These are phyloP conservation scores for Coracias cyanogaster DNA, from an alignment of 2,797 vertebrate species.

Conservation along the genomic window DNA sequence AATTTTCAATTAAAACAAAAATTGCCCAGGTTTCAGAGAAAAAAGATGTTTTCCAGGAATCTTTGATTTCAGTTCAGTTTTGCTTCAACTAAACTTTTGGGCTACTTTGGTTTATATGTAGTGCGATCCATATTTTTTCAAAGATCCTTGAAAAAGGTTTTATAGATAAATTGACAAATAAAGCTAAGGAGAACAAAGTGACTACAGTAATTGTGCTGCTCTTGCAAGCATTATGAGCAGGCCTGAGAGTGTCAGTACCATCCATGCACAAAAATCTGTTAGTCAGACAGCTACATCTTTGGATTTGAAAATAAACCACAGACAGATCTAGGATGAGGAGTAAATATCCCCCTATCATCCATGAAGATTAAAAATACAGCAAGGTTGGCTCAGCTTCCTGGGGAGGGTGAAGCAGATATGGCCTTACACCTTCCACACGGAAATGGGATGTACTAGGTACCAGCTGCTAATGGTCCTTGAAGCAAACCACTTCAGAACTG, in stretches of 20 bases:
- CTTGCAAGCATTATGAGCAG: not conserved
- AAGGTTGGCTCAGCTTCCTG: not conserved
- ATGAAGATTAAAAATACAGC: not conserved
- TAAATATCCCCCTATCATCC: not conserved
- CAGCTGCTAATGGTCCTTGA: not conserved
- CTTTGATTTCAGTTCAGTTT: not conserved
- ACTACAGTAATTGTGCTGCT: not conserved
- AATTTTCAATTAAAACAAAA: not conserved
- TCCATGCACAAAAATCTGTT: not conserved
- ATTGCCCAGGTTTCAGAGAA: accelerated
- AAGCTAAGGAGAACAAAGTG: not conserved
- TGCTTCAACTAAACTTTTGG: not conserved
- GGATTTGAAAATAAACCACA: not conserved
- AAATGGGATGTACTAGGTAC: not conserved
- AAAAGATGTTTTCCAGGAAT: not conserved
- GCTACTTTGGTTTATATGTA: not conserved
- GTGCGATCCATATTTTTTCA: not conserved
- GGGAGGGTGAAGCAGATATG: not conserved
- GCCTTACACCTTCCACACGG: not conserved
- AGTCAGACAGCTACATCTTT: not conserved
- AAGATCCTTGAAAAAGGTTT: not conserved
- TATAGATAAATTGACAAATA: not conserved
- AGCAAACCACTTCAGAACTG: not conserved
- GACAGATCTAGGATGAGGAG: not conserved
- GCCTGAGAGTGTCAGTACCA: not conserved